These are phyloP conservation scores for Euzetes globulus DNA, from an alignment of 2,888 invertebrate genomes.

Conservation along the genomic window DNA sequence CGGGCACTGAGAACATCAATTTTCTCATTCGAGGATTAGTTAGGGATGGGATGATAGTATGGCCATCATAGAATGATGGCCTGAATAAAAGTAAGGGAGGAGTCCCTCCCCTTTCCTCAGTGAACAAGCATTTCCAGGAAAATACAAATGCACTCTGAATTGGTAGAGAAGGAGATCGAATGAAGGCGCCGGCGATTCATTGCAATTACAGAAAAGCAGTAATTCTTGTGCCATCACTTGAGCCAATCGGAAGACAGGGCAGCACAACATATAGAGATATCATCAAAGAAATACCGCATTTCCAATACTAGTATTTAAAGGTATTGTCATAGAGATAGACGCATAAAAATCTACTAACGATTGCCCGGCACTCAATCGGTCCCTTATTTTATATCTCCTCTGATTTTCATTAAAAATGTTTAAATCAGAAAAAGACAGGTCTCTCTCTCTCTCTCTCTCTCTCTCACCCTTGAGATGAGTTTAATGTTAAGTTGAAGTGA, in stretches of 20 bases:
- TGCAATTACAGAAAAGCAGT: conserved; percentile 25
- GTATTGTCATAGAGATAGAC: conserved; percentile 22
- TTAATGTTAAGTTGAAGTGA: background rate
- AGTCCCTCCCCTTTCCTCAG: conserved; percentile 4
- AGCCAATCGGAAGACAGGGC: conserved; percentile 9
- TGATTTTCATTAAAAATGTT: conserved; percentile 8
- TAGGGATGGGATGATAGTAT: background rate
- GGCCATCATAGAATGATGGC: conserved; percentile 15
- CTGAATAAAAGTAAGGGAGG: conserved; percentile 26
- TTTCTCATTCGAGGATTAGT: conserved; percentile 24
- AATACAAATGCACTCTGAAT: background rate
- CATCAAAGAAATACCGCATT: conserved; percentile 24
- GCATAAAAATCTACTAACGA: conserved; percentile 8
- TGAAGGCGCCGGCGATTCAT: conserved; percentile 18
- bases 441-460: conserved; percentile 24
- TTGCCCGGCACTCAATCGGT: background rate
- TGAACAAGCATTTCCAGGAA: conserved; percentile 21
- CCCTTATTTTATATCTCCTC: conserved; percentile 12
- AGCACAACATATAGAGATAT: conserved; percentile 2
- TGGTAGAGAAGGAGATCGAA: background rate
- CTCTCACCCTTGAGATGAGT: background rate
- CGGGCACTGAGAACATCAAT: conserved; percentile 9
- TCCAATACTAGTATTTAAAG: background rate
- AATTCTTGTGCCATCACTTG: conserved; percentile 15
- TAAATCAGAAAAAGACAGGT: background rate